These are phyloP conservation scores for Hoplodrina blanda DNA, from an alignment of 2,888 invertebrate species.

Conservation along the genomic window DNA sequence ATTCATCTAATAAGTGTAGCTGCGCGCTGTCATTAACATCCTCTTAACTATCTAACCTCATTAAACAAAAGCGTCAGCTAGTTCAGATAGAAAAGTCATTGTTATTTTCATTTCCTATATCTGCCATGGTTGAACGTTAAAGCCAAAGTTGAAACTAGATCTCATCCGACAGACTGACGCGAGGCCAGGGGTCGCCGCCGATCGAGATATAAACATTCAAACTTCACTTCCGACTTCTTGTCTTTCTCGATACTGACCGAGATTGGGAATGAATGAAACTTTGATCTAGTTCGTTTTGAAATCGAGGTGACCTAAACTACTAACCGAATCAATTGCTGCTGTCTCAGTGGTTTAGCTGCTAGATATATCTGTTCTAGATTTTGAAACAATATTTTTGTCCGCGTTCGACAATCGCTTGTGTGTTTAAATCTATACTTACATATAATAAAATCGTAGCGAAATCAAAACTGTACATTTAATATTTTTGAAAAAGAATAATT, in stretches of 20 bases:
- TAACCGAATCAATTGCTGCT: not conserved
- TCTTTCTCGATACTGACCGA: conserved; percentile 2
- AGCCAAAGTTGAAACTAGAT: conserved; percentile 26
- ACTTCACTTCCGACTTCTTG: conserved; percentile 5
- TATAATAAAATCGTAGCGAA: too few species aligned
- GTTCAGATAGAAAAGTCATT: not conserved
- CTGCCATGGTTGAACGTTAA: not conserved
- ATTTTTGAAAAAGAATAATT: too few species aligned
- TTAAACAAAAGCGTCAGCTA: not conserved
- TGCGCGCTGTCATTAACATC: not conserved
- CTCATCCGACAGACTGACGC: conserved; percentile 5
- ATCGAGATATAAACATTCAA: conserved; percentile 26
- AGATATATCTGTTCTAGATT: not conserved
- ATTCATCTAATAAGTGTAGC: too few species aligned
- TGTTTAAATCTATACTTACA: too few species aligned
- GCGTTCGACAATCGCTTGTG: not conserved
- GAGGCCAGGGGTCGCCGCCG: not conserved
- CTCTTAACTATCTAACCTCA: not conserved
- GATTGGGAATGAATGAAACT: conserved; percentile 15
- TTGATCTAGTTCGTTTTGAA: conserved; percentile 24
- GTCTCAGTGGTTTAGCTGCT: too few species aligned
- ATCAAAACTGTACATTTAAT: too few species aligned
- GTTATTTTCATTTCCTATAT: not conserved
- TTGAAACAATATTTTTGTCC: not conserved
- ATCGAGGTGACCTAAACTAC: conserved; percentile 19